Conservation (phyloP, 1,140 invertebrate genomes). For the Ips nitidus region DNA sequence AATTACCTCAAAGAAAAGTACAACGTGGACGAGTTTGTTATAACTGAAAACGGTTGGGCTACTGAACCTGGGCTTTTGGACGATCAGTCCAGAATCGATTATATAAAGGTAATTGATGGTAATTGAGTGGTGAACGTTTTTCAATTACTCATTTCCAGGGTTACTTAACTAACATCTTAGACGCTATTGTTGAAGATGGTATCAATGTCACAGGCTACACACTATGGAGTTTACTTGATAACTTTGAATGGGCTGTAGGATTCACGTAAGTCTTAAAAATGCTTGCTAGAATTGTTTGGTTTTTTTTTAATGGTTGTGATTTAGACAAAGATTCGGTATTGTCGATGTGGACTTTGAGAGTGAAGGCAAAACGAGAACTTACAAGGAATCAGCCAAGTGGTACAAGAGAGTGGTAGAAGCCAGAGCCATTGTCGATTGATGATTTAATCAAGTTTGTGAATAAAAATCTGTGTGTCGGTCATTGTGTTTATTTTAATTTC, state of each 20-base stretch:
- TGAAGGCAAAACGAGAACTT: conserved; percentile 46
- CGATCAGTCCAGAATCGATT: conserved; percentile 24
- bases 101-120: conserved; percentile 56
- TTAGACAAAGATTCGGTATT: conserved; percentile 38
- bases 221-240: conserved; percentile 66
- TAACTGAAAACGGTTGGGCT: conserved; percentile 71
- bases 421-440: conserved; percentile 27
- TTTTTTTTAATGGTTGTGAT: not conserved
- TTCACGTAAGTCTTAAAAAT: conserved; percentile 48
- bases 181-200: conserved; percentile 49
- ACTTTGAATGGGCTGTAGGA: conserved; percentile 63
- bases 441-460: no score
- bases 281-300: not conserved
- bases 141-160: conserved; percentile 1
- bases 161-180: conserved; percentile 33
- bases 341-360: conserved; percentile 44
- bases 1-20: conserved; percentile 64
- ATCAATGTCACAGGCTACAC: conserved; percentile 58
- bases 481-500: no score
- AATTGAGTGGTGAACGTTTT: not conserved
- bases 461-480: no score
- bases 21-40: conserved; percentile 59
- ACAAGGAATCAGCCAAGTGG: conserved; percentile 45
- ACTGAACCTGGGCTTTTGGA: conserved; percentile 48
- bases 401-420: conserved; percentile 35